Percentiles rank a stretch among this genome's conserved stretches.
phyloP scores from a whole-genome alignment of 53 echinoderm and acorn worm species.

The Mesocentrotus franciscanus region DNA sequence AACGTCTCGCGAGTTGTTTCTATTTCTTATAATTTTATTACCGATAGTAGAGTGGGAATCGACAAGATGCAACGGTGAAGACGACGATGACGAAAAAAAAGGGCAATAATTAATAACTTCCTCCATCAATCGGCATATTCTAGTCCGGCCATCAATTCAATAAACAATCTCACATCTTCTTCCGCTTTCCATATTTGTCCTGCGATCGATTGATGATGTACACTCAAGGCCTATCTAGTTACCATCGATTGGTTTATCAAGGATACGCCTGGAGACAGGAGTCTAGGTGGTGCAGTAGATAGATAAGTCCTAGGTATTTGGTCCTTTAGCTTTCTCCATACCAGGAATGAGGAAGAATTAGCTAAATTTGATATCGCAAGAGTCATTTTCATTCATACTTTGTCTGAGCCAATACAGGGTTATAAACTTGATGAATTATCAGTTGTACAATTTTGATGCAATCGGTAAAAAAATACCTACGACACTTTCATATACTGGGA shows the following conservation, averaged over 20 bases:
- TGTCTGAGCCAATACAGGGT: too few species aligned
- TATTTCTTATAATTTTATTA: neutral
- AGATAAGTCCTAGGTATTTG: neutral
- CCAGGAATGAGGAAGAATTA: too few species aligned
- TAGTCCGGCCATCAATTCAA: neutral
- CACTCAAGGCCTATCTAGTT: neutral
- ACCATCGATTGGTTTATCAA: conserved; percentile 2
- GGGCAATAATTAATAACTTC: conserved; percentile 35
- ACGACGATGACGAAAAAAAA: neutral
- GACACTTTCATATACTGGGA: too few species aligned
- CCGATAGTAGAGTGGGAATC: neutral
- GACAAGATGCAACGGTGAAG: neutral
- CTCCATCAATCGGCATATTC: neutral
- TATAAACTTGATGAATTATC: too few species aligned
- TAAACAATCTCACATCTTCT: neutral
- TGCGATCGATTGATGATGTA: neutral
- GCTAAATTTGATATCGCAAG: too few species aligned
- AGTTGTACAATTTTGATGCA: too few species aligned
- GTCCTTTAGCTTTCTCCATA: neutral
- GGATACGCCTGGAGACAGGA: neutral
- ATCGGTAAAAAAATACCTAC: too few species aligned
- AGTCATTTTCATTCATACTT: too few species aligned
- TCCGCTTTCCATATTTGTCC: conserved; percentile 2
- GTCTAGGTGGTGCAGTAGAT: neutral
- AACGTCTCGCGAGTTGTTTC: neutral